Conservation (phyloP, 2,888 invertebrate genomes). For the Lasioglossum zephyrum region DNA sequence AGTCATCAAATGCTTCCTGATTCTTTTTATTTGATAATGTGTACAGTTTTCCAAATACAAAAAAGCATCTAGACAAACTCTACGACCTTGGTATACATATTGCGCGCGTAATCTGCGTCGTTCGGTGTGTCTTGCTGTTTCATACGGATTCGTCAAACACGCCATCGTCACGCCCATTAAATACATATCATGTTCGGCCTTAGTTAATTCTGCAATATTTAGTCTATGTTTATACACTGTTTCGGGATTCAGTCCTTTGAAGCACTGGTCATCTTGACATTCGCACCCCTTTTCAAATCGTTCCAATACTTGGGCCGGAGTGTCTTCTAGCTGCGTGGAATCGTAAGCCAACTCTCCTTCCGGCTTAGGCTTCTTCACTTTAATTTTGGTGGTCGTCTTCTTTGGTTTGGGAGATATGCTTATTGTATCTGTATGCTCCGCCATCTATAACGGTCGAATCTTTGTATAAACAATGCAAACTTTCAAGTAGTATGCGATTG, state of each 20-base stretch:
- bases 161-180: constrained; percentile 94
- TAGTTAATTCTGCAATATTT: constrained; percentile 92
- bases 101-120: constrained; percentile 90
- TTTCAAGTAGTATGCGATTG: background rate
- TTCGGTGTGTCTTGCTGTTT: constrained; percentile 90
- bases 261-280: constrained; percentile 91
- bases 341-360: constrained; percentile 85
- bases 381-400: constrained; percentile 85
- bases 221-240: constrained; percentile 91
- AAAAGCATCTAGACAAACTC: constrained; percentile 92
- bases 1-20: constrained; percentile 91
- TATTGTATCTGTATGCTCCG: constrained; percentile 82
- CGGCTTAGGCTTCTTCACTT: constrained; percentile 85
- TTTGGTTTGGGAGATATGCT: constrained; percentile 77
- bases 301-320: constrained; percentile 89
- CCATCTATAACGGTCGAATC: constrained; percentile 70
- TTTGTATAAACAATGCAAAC: background rate
- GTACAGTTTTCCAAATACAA: constrained; percentile 92
- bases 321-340: constrained; percentile 89
- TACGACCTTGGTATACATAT: constrained; percentile 91
- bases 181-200: constrained; percentile 94
- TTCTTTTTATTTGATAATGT: constrained; percentile 91
- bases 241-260: constrained; percentile 90
- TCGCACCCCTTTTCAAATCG: constrained; percentile 90
- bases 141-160: constrained; percentile 89